phyloP scores from a whole-genome alignment of 2,888 invertebrate genomes.

The Smittia sp. region DNA sequence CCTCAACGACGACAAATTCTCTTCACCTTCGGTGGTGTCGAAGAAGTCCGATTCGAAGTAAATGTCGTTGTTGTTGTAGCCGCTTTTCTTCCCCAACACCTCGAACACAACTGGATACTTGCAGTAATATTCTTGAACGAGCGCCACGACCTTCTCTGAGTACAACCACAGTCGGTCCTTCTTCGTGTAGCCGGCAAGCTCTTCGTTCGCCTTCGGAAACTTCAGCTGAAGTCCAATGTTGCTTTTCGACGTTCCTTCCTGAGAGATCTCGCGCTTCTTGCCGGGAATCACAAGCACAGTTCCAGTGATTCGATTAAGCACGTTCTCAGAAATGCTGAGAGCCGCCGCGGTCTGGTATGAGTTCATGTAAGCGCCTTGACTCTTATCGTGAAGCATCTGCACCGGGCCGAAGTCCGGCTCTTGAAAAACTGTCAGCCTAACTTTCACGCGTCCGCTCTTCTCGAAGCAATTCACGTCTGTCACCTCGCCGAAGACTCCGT shows the following conservation, averaged over 20 bases:
- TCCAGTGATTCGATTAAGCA: slow-evolving; percentile 84
- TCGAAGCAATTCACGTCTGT: slow-evolving; percentile 50
- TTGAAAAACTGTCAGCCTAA: slow-evolving; percentile 47
- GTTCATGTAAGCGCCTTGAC: slow-evolving; percentile 47
- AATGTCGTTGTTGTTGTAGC: slow-evolving; percentile 55
- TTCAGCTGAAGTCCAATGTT: slow-evolving; percentile 92
- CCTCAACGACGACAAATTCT: slow-evolving; percentile 55
- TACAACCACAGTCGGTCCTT: slow-evolving; percentile 77
- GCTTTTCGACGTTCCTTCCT: slow-evolving; percentile 56
- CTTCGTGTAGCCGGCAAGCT: slow-evolving; percentile 78
- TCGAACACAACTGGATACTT: slow-evolving; percentile 74
- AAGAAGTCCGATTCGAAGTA: slow-evolving; percentile 70
- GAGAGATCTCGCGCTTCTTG: slow-evolving; percentile 50
- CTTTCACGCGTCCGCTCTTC: slow-evolving; percentile 49
- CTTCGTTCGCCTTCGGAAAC: slow-evolving; percentile 74
- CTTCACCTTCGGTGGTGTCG: slow-evolving; percentile 50
- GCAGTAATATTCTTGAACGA: slow-evolving; percentile 68
- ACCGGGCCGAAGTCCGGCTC: slow-evolving; percentile 48
- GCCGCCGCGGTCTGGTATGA: slow-evolving; percentile 47
- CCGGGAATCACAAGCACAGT: slow-evolving; percentile 67
- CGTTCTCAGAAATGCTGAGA: slow-evolving; percentile 64
- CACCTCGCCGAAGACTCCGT: slow-evolving; percentile 77
- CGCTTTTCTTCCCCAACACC: slow-evolving; percentile 52
- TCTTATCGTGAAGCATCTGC: slow-evolving; percentile 45
- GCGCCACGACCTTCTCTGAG: slow-evolving; percentile 68